phyloP scores from a whole-genome alignment of 2,113 vertebrate genomes.

The Poeciliopsis turrubarensis region DNA sequence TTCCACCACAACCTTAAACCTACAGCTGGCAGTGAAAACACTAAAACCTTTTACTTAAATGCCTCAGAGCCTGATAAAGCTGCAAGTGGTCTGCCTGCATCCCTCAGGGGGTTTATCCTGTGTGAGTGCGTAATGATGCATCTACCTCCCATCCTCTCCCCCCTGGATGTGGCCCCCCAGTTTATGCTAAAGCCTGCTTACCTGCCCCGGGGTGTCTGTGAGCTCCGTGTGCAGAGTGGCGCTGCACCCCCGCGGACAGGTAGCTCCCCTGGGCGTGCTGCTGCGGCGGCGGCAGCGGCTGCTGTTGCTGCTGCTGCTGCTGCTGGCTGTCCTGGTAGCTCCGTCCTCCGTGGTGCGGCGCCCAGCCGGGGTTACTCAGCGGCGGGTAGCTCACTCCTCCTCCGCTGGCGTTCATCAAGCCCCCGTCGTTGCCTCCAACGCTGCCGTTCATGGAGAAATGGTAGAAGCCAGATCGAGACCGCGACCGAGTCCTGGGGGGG shows the following conservation, averaged over 20 bases:
- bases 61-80: slow-evolving; percentile 40
- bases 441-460: slow-evolving; percentile 74
- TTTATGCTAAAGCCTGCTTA: slow-evolving; percentile 55
- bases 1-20: slow-evolving; percentile 3
- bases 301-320: slow-evolving; percentile 37
- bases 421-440: slow-evolving; percentile 61
- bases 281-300: slow-evolving; percentile 64
- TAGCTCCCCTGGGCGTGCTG: slow-evolving; percentile 73
- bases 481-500: slow-evolving; percentile 83
- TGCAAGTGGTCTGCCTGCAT: slow-evolving; percentile 46
- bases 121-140: slow-evolving; percentile 38
- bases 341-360: slow-evolving; percentile 71
- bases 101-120: slow-evolving; percentile 40
- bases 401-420: slow-evolving; percentile 66
- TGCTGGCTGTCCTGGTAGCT: slow-evolving; percentile 79
- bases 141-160: no score
- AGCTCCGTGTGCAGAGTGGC: slow-evolving; percentile 73
- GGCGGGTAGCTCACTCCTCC: slow-evolving; percentile 71
- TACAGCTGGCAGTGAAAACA: slow-evolving; percentile 32
- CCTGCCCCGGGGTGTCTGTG: slow-evolving; percentile 80
- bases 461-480: slow-evolving; percentile 83
- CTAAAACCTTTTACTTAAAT: slow-evolving; percentile 45
- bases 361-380: slow-evolving; percentile 77
- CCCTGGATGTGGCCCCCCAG: slow-evolving; percentile 47
- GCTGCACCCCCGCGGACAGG: slow-evolving; percentile 74